Base-by-base conservation (phyloP, 1,140 invertebrate genomes). In the Ruditapes philippinarum region DNA sequence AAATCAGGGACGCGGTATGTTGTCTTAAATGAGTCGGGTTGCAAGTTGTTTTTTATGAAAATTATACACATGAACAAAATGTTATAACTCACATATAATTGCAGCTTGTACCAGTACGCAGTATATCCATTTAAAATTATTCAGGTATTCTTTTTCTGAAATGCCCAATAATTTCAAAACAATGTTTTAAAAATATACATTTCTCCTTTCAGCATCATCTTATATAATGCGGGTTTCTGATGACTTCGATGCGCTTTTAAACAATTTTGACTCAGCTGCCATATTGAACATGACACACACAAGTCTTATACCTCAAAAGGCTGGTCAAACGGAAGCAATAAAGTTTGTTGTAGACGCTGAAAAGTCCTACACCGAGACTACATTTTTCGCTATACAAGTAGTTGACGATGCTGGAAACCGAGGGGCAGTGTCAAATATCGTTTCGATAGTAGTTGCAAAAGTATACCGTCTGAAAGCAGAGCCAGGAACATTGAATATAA, bases 161-260 rank as follows among this genome's bases (percentile, higher is more conserved):
- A 45, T 45, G 5, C 14, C 5, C 5, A 5, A 45, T 45, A 45
- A 7, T 45, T 45, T 45, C 14, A 45, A 45, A 45, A 45, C 14
- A 45, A 45, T 45, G 42, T 45, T 45, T 45, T 45, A 14, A 5
- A 7, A 7, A 45, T 14, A 45, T 7, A n/a, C n/a, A n/a, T n/a
- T 49, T 49, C 19, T 22, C 22, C 3, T 57, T 57, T 57, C 51
- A 57, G 78, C 78, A 0, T 60, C 51, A 28, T 3, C 78, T 31
- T 80, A 80, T 40, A 40, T 49, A 14, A 80, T 80, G 28, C 14
- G 78, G 45, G 36, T 57, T 12, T 49, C 78, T 25, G 36, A 54
- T 33, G 51, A 80, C 51, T 25, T 79, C n/a, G 74, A 79, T 51
- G 33, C 14, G 11, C 25, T 79, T 0, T 28, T 79, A 0, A 25